Base-by-base conservation (phyloP, 1,140 invertebrate species). In the Caenorhabditis briggsae region DNA sequence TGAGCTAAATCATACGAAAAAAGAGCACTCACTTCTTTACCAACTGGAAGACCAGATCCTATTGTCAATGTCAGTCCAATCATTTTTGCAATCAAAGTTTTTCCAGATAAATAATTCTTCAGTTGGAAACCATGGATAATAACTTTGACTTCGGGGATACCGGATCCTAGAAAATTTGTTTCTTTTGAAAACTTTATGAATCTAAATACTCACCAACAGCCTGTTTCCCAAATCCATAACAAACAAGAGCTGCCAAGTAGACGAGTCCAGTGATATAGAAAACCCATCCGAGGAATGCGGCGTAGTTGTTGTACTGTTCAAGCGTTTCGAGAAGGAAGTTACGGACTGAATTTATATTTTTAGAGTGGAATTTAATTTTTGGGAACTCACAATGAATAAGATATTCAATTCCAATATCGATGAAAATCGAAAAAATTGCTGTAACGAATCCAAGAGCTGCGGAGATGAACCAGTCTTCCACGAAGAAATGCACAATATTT, bases 81-180 rank as follows among this genome's bases (percentile, higher is more conserved):
- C 33, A 97, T 95, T 94, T 99, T 99, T 18, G 97, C 96, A 56
- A 99, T 94, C 43, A 98, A 93, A 3, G 97, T 98, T 90, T 96
- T 95, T 90, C 97, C 97, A 64, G 97, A 98, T 82, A 98, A 94
- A 93, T 98, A 99, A 93, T 98, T 97, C 93, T 98, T 98, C 14
- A 99, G 93, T 14, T 96, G 95, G 0, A 98, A 97, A 82, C 97
- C 97, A 89, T 97, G 94, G 18, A 99, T 94, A 84, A 99, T 98
- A 2, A 97, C 98, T 93, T 98, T 98, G 96, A 99, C 98, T 94
- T 99, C 97, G 41, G 97, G 97, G 91, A 99, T 98, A 82, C 97
- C 97, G 64, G 97, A 98, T 90, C 97, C 96, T 96, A 82, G 2
- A 91, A 90, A 5, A n/a, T 18, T 11, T 23, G 5, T 25, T 23